A percentile compares a stretch with the other conserved stretches of the same genome.
These are phyloP conservation scores for Hippopotamyrus pictus DNA, from an alignment of 2,797 vertebrate genomes.

Conservation along the genomic window DNA sequence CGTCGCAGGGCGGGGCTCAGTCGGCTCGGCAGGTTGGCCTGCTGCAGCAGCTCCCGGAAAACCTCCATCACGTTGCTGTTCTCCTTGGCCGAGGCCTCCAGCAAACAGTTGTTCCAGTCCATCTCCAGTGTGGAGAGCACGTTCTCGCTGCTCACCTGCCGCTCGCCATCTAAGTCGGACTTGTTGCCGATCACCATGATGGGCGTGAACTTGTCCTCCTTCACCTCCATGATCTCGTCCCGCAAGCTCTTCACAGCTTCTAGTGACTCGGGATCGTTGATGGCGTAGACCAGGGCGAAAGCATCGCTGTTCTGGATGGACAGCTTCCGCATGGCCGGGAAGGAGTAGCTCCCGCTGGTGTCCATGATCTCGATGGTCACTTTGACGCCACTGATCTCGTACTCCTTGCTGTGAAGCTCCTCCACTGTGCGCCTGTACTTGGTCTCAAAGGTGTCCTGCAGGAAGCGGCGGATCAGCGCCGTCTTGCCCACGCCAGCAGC, in stretches of 20 bases:
- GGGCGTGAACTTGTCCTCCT: slow-evolving; percentile 77
- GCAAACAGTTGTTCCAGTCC: slow-evolving; percentile 81
- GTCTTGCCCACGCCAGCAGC: slow-evolving; percentile 86
- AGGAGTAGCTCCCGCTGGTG: slow-evolving; percentile 87
- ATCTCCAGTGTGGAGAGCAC: slow-evolving; percentile 75
- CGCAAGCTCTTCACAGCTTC: slow-evolving; percentile 72
- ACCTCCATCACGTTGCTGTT: slow-evolving; percentile 80
- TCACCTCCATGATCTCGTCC: slow-evolving; percentile 84
- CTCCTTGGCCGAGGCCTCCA: slow-evolving; percentile 82
- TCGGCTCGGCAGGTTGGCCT: slow-evolving; percentile 71
- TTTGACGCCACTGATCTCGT: slow-evolving; percentile 70
- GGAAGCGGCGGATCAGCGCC: slow-evolving; percentile 77
- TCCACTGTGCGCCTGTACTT: slow-evolving; percentile 81
- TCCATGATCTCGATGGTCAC: slow-evolving; percentile 83
- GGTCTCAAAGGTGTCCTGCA: slow-evolving; percentile 78
- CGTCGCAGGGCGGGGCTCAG: slow-evolving; percentile 74
- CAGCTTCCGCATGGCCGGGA: slow-evolving; percentile 87
- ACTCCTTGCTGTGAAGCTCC: slow-evolving; percentile 81
- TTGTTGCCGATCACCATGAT: slow-evolving; percentile 89
- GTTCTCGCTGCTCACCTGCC: slow-evolving; percentile 64
- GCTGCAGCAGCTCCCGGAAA: slow-evolving; percentile 80
- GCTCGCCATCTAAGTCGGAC: slow-evolving; percentile 56
- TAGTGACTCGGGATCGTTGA: slow-evolving; percentile 77
- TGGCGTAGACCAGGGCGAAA: slow-evolving; percentile 79
- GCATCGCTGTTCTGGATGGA: slow-evolving; percentile 83